These are phyloP conservation scores for Eumacrocentrus americanus DNA, from an alignment of 2,888 invertebrate species.

Conservation along the genomic window DNA sequence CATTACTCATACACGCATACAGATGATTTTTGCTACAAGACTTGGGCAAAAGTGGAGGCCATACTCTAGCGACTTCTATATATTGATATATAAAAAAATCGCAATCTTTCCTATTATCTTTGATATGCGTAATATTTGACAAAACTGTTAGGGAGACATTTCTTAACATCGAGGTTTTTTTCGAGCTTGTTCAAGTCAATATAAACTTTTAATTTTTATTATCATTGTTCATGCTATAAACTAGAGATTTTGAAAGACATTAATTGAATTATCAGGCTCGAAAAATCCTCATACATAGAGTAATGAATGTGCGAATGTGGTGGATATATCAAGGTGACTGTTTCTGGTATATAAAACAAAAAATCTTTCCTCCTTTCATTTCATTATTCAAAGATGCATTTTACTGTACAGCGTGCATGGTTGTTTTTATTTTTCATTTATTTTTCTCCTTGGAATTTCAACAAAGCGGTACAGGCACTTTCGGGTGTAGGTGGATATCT, in stretches of 20 bases:
- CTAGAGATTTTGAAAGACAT: no score
- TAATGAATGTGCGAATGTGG: conserved; percentile 38
- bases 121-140: background rate
- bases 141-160: conserved; percentile 21
- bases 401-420: conserved; percentile 57
- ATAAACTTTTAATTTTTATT: no score
- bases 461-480: conserved; percentile 55
- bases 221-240: no score
- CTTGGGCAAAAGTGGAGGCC: conserved; percentile 40
- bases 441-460: conserved; percentile 42
- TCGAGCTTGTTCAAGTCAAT: no score
- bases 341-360: conserved; percentile 31
- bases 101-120: conserved; percentile 5
- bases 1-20: conserved; percentile 50
- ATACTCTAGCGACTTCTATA: conserved; percentile 13
- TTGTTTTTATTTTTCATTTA: conserved; percentile 39
- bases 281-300: conserved; percentile 34
- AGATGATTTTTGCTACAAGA: conserved; percentile 41
- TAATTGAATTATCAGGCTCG: conserved; percentile 37
- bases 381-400: conserved; percentile 44
- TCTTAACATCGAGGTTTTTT: no score
- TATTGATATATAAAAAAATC: conserved; percentile 13
- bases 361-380: conserved; percentile 46
- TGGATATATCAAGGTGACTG: conserved; percentile 38
- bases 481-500: conserved; percentile 59